Base-by-base conservation (phyloP, 2,888 invertebrate genomes). In the Cremastinae sp. region DNA sequence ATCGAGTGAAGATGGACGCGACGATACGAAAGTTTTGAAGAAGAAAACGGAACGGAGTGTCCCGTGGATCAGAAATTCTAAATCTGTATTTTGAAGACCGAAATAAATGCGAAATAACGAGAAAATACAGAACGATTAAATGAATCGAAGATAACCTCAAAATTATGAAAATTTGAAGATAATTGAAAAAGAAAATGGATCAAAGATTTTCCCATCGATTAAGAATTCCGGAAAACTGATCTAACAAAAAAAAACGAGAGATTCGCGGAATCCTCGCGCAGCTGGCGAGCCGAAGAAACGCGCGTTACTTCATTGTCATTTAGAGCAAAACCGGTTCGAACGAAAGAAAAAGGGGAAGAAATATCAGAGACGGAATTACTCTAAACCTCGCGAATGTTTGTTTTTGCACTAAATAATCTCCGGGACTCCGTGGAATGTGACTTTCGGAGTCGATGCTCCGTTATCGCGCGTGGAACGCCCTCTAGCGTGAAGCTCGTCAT, bases 351-450 rank as follows among this genome's bases (percentile, higher is more conserved):
- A 35, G 64, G 9, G 28, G 28, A 43, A 51, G 22, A 69, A 37
- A 66, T 18, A 35, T 35, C 49, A 49, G 49, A 55, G 41, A 59
- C 53, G n/a, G n/a, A 70, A 62, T 70, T 56, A 20, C 49, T 20
- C 45, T n/a, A 12, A 43, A 39, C 16, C 51, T 69, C 28, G 56
- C 70, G 56, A 69, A 45, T 56, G 39, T 74, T 45, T 68, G 65
- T 49, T 8, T 37, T 45, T 18, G n/a, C 37, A 1, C 79, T 77
- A 79, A 76, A 76, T 75, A 78, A 74, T 78, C 68, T 77, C 79
- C 80, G 74, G 79, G 75, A 78, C 71, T 74, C 64, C 72, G n/a
- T 74, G 79, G 78, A 81, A 79, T 80, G 76, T 59, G 59, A 74
- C 22, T 39, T 69, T 8, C 3, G 18, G 14, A 35, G 41, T 37